Evolutionary conservation across 1,140 invertebrate genomes (phyloP).

Genomic region (Carposina sasakii): DNA sequence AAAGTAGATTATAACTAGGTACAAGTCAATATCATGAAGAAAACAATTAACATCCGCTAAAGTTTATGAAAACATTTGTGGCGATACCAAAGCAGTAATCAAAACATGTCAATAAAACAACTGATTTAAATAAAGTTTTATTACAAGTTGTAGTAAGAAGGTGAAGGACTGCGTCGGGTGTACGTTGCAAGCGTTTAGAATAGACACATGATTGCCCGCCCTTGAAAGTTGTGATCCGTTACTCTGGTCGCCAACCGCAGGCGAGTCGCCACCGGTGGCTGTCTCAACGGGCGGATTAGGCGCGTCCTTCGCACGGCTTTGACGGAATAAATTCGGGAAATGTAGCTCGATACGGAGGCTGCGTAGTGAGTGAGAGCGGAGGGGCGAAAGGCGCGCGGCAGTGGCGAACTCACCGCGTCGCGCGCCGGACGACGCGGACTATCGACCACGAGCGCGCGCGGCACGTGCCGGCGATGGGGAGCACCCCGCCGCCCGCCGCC

Average conservation of each 20-base stretch:
- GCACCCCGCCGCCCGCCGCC: constrained; percentile 70
- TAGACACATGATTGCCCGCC: constrained; percentile 1
- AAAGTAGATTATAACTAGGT: no score
- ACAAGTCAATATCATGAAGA: no score
- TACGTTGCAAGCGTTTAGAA: background rate
- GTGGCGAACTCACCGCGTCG: constrained; percentile 55
- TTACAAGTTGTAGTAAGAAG: no score
- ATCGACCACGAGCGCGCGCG: constrained; percentile 22
- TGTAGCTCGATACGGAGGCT: constrained; percentile 68
- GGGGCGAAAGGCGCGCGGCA: constrained; percentile 33
- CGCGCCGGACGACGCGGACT: constrained; percentile 40
- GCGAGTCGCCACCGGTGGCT: constrained; percentile 5
- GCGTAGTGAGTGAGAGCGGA: constrained; percentile 54
- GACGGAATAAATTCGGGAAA: constrained; percentile 53
- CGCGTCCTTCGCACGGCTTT: constrained; percentile 31
- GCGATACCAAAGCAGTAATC: no score
- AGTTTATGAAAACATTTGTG: no score
- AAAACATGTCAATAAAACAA: no score
- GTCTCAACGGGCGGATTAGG: constrained; percentile 30
- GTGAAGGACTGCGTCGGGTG: no score
- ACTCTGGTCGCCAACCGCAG: constrained; percentile 9
- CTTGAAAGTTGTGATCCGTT: constrained; percentile 12
- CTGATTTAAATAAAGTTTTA: no score
- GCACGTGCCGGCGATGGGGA: constrained; percentile 58
- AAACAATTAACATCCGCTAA: no score